Percentiles rank a stretch among this genome's conserved stretches.
Conservation (phyloP, 2,888 invertebrate species). For the Colostygia pectinataria region DNA sequence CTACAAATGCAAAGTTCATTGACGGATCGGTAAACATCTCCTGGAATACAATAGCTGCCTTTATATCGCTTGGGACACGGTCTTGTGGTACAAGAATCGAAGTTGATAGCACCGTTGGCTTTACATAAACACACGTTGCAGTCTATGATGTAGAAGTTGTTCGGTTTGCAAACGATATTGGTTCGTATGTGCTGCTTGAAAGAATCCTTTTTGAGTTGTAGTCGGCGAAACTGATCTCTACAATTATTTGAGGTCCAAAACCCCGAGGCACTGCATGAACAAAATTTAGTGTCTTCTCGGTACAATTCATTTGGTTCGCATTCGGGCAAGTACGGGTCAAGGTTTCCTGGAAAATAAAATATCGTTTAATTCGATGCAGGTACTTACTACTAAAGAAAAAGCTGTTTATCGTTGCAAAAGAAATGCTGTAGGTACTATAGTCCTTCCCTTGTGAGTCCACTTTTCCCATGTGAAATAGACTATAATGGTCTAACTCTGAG, state of each 20-base stretch:
- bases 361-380: no score
- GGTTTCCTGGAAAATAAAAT: conserved; percentile 13
- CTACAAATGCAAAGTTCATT: conserved; percentile 56
- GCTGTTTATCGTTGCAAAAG: no score
- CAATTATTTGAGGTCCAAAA: conserved; percentile 53
- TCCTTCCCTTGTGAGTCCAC: no score
- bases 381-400: no score
- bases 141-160: conserved; percentile 45
- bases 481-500: no score
- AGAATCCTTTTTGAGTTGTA: conserved; percentile 31
- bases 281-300: conserved; percentile 42
- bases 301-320: conserved; percentile 45
- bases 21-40: conserved; percentile 46
- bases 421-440: no score
- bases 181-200: conserved; percentile 31
- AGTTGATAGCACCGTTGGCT: conserved; percentile 35
- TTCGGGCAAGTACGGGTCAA: conserved; percentile 16
- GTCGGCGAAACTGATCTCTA: conserved; percentile 37
- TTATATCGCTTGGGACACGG: conserved; percentile 44
- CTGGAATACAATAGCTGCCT: conserved; percentile 45
- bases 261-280: conserved; percentile 49
- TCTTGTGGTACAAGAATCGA: conserved; percentile 48
- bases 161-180: conserved; percentile 44
- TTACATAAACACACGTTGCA: conserved; percentile 59
- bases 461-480: no score